Evolutionary conservation across 2,888 invertebrate genomes (phyloP).

Genomic region (Helleia helle): DNA sequence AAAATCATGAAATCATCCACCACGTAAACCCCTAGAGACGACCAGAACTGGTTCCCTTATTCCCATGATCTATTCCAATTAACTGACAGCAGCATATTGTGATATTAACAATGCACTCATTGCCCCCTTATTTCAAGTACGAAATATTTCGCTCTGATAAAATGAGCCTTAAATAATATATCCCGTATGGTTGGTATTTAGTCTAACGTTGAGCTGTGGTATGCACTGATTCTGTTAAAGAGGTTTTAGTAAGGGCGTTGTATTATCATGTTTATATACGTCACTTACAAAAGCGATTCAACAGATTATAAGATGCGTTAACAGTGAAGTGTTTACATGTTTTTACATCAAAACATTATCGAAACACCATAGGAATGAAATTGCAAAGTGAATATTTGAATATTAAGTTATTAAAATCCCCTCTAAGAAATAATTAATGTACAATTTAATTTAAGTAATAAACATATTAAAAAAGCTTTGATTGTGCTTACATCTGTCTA

Average conservation of each 20-base stretch:
- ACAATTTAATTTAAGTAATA: too few relatives aligned
- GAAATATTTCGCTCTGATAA: slow-evolving; percentile 17
- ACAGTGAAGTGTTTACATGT: too few relatives aligned
- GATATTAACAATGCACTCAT: slow-evolving; percentile 62
- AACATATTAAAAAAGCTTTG: too few relatives aligned
- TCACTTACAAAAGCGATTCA: slow-evolving; percentile 28
- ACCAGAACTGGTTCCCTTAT: slow-evolving; percentile 50
- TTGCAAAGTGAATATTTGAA: too few relatives aligned
- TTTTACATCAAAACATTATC: too few relatives aligned
- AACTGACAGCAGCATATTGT: slow-evolving; percentile 74
- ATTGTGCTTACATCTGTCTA: too few relatives aligned
- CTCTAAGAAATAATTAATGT: too few relatives aligned
- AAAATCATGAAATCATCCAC: slow-evolving; percentile 46
- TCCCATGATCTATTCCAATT: slow-evolving; percentile 75
- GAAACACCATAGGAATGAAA: too few relatives aligned
- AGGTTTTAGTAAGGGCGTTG: slow-evolving; percentile 32
- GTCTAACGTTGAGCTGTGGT: background rate
- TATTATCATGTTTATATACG: slow-evolving; percentile 19
- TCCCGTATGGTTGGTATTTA: slow-evolving; percentile 15
- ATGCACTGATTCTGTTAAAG: slow-evolving; percentile 31
- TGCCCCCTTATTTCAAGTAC: slow-evolving; percentile 35
- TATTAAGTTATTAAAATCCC: too few relatives aligned
- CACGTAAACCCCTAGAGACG: slow-evolving; percentile 49
- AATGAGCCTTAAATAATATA: slow-evolving; percentile 20
- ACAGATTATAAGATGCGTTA: slow-evolving; percentile 3